phyloP scores from a whole-genome alignment of 2,113 vertebrate genomes.

The Dasypus novemcinctus region DNA sequence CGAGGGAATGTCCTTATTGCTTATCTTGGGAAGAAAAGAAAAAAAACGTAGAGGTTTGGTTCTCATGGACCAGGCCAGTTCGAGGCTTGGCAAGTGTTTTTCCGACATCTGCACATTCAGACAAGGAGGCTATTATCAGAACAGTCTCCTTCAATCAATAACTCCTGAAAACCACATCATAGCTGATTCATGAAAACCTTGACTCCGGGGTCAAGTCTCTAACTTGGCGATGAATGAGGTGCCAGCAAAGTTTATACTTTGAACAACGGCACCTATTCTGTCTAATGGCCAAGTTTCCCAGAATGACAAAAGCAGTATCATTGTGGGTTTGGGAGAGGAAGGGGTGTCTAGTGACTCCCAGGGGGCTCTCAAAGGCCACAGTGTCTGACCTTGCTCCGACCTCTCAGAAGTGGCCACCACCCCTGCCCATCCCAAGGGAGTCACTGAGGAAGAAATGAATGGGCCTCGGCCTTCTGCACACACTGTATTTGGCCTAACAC shows the following conservation, averaged over 20 bases:
- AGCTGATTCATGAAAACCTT: conserved; percentile 32
- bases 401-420: not conserved
- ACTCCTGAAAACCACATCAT: not conserved
- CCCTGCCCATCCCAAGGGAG: not conserved
- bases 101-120: not conserved
- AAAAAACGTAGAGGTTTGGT: not conserved
- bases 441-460: not conserved
- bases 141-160: not conserved
- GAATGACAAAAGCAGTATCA: not conserved
- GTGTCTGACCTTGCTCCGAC: not conserved
- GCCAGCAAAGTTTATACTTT: not conserved
- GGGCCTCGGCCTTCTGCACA: not conserved
- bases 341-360: not conserved
- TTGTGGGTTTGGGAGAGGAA: not conserved
- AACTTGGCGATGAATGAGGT: not conserved
- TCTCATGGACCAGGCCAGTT: conserved; percentile 17
- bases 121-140: not conserved
- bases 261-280: not conserved
- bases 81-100: not conserved
- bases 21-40: not conserved
- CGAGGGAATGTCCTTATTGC: conserved; percentile 41
- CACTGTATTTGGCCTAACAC: fast-evolving
- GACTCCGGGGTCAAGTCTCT: conserved; percentile 7
- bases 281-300: not conserved
- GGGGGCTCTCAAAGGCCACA: not conserved